Base-by-base conservation (phyloP, 2,797 vertebrate genomes). In the Columba guinea region DNA sequence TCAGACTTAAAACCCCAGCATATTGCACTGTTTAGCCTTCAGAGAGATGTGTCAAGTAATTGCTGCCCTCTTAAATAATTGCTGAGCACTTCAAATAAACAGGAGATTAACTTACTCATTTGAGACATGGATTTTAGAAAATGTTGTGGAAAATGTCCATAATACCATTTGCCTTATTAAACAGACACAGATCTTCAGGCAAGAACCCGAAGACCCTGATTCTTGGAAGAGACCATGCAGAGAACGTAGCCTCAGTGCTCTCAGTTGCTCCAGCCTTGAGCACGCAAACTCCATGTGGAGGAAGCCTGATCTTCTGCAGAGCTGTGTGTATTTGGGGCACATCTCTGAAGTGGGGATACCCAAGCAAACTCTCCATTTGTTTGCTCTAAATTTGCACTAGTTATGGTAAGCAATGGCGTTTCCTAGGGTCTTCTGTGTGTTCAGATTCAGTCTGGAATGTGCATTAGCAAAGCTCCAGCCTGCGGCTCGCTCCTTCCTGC, bases 41-140 rank as follows among this genome's bases (percentile, higher is more conserved):
- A 63, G 68, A 88, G 81, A 84, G n/a, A 87, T 6, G 15, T 24
- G 28, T 56, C 14, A 34, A 70, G 34, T 90, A 94, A 96, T 81
- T 90, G 82, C 94, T 94, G 80, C 83, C 86, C 70, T 86, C 77
- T 94, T 91, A 80, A 65, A 96, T 96, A 92, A 97, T 83, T 13
- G 37, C 87, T 92, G 95, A 95, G 81, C 90, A 81, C 91, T 97
- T 97, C 87, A 97, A 97, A 97, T 89, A 96, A 95, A 93, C 78
- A 97, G 70, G 63, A 97, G 85, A 95, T 91, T 68, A 89, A 52
- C 53, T 81, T 8, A 70, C 4, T 12, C 28, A 41, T 90, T 94
- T 67, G 73, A 91, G 89, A 60, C 39, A 34, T 10, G 34, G 51
- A 84, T 51, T 96, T 94, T 95, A 89, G 53, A 96, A 87, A 94